These are phyloP conservation scores for Cyclopterus lumpus DNA, from an alignment of 2,797 vertebrate species.

Conservation along the genomic window DNA sequence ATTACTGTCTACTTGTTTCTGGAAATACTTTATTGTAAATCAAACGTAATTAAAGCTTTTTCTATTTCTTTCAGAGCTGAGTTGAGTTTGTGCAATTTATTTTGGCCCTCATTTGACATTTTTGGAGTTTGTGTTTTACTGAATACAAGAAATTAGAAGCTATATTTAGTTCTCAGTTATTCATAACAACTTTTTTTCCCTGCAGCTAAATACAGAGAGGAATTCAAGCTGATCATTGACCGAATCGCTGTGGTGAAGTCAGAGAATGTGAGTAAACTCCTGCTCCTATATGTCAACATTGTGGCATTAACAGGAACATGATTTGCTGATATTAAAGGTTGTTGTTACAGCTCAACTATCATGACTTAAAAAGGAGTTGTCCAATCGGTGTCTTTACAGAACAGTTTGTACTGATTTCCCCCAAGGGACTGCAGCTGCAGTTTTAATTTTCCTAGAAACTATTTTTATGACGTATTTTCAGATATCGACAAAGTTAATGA, in stretches of 20 bases:
- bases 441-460: conserved; percentile 13
- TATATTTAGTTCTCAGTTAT: conserved; percentile 41
- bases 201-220: conserved; percentile 87
- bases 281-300: neutral
- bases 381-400: neutral
- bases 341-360: neutral
- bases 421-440: conserved; percentile 25
- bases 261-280: conserved; percentile 83
- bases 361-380: neutral
- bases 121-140: neutral
- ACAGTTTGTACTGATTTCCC: conserved; percentile 15
- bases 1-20: neutral
- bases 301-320: neutral
- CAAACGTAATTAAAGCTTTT: neutral
- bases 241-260: conserved; percentile 85
- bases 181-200: conserved; percentile 42
- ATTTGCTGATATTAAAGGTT: neutral
- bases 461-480: conserved; percentile 7
- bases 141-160: conserved; percentile 11
- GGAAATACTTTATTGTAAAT: neutral
- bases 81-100: neutral
- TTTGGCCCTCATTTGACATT: conserved; percentile 4
- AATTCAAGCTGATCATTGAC: conserved; percentile 87
- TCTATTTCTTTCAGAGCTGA: neutral
- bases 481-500: neutral